Base-by-base conservation (phyloP, 2,113 vertebrate genomes). In the Camelus dromedarius region DNA sequence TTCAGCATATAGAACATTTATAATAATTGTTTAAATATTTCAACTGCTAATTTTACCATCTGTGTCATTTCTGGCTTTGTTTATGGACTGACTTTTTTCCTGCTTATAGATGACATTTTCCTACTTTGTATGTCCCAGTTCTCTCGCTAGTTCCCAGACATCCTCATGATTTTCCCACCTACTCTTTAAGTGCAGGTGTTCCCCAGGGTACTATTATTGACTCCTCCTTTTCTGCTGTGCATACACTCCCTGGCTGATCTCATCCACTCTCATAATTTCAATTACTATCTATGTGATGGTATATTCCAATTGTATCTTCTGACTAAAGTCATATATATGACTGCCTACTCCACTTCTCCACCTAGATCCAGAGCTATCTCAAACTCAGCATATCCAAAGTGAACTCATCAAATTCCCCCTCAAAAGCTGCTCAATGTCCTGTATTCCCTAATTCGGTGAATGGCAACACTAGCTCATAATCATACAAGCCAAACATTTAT, bases 311-410 rank as follows among this genome's bases (percentile, higher is more conserved):
- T 64, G 18, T 76, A 62, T 67, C 22, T 94, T 92, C 48, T 75
- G 6, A 46, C 15, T 91, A 90, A 48, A 89, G 32, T 92, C 56
- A 86, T 58, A 54, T 60, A 26, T 87, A 28, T 62, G 89, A 72
- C 58, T 75, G 5, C 26, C 26, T 14, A 60, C 19, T 83, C n/a
- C 19, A 93, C 35, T 73, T 93, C 32, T 91, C 70, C 75, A 90
- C 32, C 54, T 64, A 64, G 10, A 56, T 70, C 38, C 50, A 94
- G 38, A 92, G 38, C 50, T 42, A 58, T 79, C 48, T 93, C 69
- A 93, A 81, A 73, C 35, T 96, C 73, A 84, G 69, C 22, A 70
- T 70, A 82, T 19, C 18, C 75, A 79, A 87, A 94, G 35, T 30
- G 10, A 86, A 79, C n/a, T 54, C n/a, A 56, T 75, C 35, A 82